These are phyloP conservation scores for Phoenicopterus ruber DNA, from an alignment of 2,113 vertebrate genomes.

Conservation along the genomic window DNA sequence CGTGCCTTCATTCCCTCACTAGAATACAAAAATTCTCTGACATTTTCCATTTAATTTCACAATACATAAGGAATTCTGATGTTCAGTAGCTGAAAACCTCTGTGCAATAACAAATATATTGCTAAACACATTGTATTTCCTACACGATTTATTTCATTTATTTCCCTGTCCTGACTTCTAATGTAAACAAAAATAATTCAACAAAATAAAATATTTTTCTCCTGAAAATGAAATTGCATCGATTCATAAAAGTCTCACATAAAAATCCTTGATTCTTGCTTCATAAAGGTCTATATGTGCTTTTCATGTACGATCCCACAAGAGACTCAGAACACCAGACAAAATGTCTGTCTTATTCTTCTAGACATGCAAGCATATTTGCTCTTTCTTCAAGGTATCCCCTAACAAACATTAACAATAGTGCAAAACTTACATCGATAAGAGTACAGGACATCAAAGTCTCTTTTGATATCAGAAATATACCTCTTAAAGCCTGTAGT, in stretches of 20 bases:
- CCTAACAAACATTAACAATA: background rate
- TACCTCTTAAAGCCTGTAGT: background rate
- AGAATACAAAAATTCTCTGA: background rate
- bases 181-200: background rate
- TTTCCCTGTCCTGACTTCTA: background rate
- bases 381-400: background rate
- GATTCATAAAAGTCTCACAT: background rate
- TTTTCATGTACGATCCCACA: background rate
- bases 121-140: background rate
- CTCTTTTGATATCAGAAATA: background rate
- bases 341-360: background rate
- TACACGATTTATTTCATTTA: background rate
- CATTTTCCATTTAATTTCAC: background rate
- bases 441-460: background rate
- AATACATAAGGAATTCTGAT: background rate
- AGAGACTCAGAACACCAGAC: background rate
- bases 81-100: background rate
- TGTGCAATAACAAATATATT: background rate
- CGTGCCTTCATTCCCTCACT: no score
- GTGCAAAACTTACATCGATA: background rate
- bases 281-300: background rate
- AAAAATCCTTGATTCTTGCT: background rate
- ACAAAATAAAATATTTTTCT: background rate
- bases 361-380: background rate
- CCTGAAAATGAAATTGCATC: background rate